A percentile compares a stretch with the other conserved stretches of the same genome.
Conservation (phyloP, 2,888 invertebrate genomes). For the Aquatica leii region DNA sequence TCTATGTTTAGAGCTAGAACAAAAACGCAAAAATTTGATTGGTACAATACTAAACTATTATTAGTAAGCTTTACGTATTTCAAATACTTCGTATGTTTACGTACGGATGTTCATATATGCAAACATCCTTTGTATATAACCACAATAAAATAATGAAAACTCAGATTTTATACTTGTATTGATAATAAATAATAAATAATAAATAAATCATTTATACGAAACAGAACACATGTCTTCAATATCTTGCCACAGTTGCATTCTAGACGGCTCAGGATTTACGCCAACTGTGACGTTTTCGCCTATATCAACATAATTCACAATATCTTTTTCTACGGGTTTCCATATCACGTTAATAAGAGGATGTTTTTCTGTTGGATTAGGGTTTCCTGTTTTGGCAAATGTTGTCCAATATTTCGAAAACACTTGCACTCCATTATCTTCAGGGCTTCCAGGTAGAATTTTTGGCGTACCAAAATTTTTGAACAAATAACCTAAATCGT, state of each 20-base stretch:
- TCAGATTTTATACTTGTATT: too few species aligned
- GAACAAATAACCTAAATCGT: conserved; percentile 51
- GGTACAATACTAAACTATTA: too few species aligned
- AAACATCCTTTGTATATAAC: too few species aligned
- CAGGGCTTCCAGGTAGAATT: conserved; percentile 38
- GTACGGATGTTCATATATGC: too few species aligned
- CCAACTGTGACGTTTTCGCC: conserved; percentile 39
- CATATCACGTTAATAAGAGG: conserved; percentile 36
- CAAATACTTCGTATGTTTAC: too few species aligned
- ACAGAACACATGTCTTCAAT: conserved; percentile 18
- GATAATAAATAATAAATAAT: too few species aligned
- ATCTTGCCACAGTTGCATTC: conserved; percentile 46
- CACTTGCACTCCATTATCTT: conserved; percentile 41
- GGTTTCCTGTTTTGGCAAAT: conserved; percentile 46
- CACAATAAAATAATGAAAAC: too few species aligned
- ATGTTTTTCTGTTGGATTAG: conserved; percentile 28
- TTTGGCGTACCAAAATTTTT: conserved; percentile 38
- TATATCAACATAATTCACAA: conserved; percentile 42
- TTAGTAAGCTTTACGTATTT: too few species aligned
- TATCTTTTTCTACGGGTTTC: conserved; percentile 34
- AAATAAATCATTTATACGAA: conserved; percentile 21
- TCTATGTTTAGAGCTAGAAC: too few species aligned
- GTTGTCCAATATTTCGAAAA: conserved; percentile 50
- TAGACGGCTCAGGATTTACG: conserved; percentile 39
- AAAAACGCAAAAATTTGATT: too few species aligned